These are phyloP conservation scores for Gymnodraco acuticeps DNA, from an alignment of 2,797 vertebrate species.

Conservation along the genomic window DNA sequence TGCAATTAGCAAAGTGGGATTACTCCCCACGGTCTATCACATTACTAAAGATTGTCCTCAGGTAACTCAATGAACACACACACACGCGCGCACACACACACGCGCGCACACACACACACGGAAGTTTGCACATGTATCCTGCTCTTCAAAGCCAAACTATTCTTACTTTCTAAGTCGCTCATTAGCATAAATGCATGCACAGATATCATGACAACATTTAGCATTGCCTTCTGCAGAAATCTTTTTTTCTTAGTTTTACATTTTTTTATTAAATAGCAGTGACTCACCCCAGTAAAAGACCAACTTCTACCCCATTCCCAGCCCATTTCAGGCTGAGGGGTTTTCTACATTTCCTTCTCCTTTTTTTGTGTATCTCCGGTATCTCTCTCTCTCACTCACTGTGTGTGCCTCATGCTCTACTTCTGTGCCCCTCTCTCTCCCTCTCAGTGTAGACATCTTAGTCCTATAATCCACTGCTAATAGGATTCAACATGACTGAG, in stretches of 20 bases:
- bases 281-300: conserved; percentile 65
- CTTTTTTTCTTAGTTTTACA: no score
- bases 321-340: conserved; percentile 53
- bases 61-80: conserved; percentile 27
- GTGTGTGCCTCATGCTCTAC: conserved; percentile 19
- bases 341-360: conserved; percentile 64
- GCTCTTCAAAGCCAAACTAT: conserved; percentile 27
- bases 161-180: background rate
- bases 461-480: conserved; percentile 84
- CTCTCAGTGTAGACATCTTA: conserved; percentile 72
- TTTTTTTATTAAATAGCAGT: background rate
- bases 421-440: conserved; percentile 34
- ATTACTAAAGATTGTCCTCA: conserved; percentile 32
- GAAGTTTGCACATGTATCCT: conserved; percentile 16
- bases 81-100: conserved; percentile 19
- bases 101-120: conserved; percentile 17
- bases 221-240: background rate
- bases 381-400: conserved; percentile 29
- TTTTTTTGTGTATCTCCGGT: conserved; percentile 23
- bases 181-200: background rate
- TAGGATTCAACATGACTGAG: conserved; percentile 78
- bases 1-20: conserved; percentile 30
- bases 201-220: background rate
- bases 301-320: conserved; percentile 51
- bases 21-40: conserved; percentile 45